Evolutionary conservation across 2,113 vertebrate genomes (phyloP).

Genomic region (Tinamus guttatus): DNA sequence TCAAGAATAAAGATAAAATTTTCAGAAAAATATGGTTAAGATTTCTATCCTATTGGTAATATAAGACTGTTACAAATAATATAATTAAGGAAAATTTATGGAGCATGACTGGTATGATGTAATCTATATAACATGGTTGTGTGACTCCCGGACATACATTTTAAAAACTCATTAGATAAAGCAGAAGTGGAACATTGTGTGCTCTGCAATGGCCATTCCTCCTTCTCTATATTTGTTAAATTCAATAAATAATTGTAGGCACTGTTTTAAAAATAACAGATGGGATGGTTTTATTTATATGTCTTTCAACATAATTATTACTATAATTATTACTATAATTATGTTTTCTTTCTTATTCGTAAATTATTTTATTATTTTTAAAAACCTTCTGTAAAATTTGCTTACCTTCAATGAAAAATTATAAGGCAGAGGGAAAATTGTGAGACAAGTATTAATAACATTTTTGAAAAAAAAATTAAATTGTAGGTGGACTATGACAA

Average conservation of each 20-base stretch:
- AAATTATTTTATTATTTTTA: background rate
- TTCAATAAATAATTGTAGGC: background rate
- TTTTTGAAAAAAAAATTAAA: background rate
- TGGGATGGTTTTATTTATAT: background rate
- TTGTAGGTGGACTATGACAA: background rate
- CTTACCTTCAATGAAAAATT: background rate
- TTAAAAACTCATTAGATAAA: background rate
- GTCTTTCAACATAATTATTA: background rate
- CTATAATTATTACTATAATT: background rate
- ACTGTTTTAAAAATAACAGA: background rate
- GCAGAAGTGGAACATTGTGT: background rate
- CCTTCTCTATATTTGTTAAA: background rate
- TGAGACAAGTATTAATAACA: background rate
- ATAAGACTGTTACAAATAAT: background rate
- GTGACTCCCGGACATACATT: background rate
- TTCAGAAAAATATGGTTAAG: background rate
- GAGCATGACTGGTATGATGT: background rate
- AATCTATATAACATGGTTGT: background rate
- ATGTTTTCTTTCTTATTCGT: background rate
- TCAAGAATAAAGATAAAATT: background rate
- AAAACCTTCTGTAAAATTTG: background rate
- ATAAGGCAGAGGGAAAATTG: background rate
- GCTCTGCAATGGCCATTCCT: background rate
- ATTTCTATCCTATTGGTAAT: background rate
- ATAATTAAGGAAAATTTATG: background rate